phyloP scores from a whole-genome alignment of 2,888 invertebrate species.

The Caenorhabditis panamensis region DNA sequence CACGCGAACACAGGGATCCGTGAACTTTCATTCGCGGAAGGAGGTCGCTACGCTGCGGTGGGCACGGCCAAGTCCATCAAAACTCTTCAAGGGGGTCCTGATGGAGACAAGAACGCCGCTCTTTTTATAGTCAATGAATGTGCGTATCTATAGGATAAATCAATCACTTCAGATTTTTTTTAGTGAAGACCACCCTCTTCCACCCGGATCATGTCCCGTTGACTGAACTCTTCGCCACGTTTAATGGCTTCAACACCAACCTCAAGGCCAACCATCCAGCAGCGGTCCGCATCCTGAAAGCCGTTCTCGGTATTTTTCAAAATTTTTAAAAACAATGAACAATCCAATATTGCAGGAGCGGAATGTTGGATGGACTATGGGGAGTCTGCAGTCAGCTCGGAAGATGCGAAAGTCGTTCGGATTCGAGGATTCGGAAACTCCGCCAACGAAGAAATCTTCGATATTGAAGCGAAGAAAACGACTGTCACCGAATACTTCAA shows the following conservation, averaged over 20 bases:
- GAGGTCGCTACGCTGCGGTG: background rate
- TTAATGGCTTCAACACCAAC: background rate
- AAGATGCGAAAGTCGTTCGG: background rate
- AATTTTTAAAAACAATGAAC: background rate
- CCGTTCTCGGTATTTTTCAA: background rate
- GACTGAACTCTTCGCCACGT: background rate
- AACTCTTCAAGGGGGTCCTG: background rate
- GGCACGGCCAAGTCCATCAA: slow-evolving; percentile 30
- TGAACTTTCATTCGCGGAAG: background rate
- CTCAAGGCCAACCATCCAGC: background rate
- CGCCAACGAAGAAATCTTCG: background rate
- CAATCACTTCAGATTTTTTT: slow-evolving; percentile 6
- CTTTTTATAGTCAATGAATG: slow-evolving; percentile 24
- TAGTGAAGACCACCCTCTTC: slow-evolving; percentile 31
- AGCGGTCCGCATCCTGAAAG: background rate
- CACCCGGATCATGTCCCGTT: slow-evolving; percentile 10
- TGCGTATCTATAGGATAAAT: background rate
- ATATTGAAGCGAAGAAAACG: background rate
- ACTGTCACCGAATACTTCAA: slow-evolving; percentile 18
- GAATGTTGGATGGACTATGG: slow-evolving; percentile 6
- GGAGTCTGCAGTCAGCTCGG: background rate
- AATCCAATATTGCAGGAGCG: slow-evolving; percentile 1
- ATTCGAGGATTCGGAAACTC: background rate
- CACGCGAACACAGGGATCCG: background rate
- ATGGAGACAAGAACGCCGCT: background rate